Percentiles rank a stretch among this genome's conserved stretches.
phyloP scores from a whole-genome alignment of 2,797 vertebrate genomes.

The Aselliscus stoliczkanus region DNA sequence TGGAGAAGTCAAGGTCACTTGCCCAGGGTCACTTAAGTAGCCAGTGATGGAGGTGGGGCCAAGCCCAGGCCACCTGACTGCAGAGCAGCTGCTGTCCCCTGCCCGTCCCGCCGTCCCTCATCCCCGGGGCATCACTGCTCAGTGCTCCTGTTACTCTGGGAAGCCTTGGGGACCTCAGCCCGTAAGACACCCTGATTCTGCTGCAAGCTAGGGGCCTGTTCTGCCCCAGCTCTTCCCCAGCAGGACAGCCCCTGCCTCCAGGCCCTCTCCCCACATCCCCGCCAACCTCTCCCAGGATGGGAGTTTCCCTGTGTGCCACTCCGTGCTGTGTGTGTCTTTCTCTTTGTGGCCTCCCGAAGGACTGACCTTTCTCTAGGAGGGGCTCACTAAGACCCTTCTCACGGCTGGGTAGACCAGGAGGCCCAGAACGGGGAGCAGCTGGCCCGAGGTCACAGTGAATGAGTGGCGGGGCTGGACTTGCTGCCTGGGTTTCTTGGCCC shows the following conservation, averaged over 20 bases:
- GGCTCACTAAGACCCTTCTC: not conserved
- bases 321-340: not conserved
- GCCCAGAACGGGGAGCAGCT: not conserved
- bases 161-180: not conserved
- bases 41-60: not conserved
- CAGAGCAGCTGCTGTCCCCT: not conserved
- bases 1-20: not conserved
- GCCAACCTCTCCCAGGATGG: not conserved
- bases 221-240: not conserved
- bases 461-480: not conserved
- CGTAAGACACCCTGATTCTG: not conserved
- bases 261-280: not conserved
- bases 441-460: not conserved
- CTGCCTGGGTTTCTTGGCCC: not conserved
- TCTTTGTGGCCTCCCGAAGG: not conserved
- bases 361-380: not conserved
- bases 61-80: not conserved
- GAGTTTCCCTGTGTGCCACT: not conserved
- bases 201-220: not conserved
- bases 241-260: not conserved
- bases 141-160: not conserved
- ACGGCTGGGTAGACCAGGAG: not conserved
- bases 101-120: not conserved
- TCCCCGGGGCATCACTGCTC: not conserved
- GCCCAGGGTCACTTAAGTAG: not conserved